Percentiles rank a stretch among this genome's conserved stretches.
Conservation (phyloP, 2,888 invertebrate species). For the Anoncus sp. region DNA sequence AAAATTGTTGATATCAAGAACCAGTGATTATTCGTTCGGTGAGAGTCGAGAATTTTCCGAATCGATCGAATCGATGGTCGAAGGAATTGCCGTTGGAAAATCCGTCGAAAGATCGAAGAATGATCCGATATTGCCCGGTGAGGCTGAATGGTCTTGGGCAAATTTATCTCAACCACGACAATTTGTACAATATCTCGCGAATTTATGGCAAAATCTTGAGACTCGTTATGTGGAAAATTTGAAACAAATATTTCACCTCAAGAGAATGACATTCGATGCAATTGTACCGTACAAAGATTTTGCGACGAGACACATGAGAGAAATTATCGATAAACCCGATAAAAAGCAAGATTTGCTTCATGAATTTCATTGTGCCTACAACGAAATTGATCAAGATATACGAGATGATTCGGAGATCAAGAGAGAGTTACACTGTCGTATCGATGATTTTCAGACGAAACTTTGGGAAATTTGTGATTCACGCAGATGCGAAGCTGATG, state of each 20-base stretch:
- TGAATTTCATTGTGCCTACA: conserved; percentile 86
- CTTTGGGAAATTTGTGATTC: conserved; percentile 86
- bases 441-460: conserved; percentile 84
- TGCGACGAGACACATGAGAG: conserved; percentile 85
- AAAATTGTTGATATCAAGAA: conserved; percentile 16
- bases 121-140: conserved; percentile 66
- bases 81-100: conserved; percentile 15
- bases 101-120: conserved; percentile 5
- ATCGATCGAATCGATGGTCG: conserved; percentile 28
- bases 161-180: conserved; percentile 81
- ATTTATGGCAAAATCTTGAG: conserved; percentile 85
- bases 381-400: conserved; percentile 86
- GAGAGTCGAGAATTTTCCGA: conserved; percentile 49
- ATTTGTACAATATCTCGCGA: conserved; percentile 83
- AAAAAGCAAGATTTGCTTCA: conserved; percentile 85
- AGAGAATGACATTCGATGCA: conserved; percentile 84
- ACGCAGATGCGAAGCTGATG: conserved; percentile 85
- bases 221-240: conserved; percentile 84
- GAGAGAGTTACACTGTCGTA: conserved; percentile 86
- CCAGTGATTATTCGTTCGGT: conserved; percentile 20
- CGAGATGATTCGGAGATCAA: conserved; percentile 85
- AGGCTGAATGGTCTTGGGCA: conserved; percentile 82
- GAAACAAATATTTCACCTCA: conserved; percentile 85
- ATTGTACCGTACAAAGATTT: conserved; percentile 86
- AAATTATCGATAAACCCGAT: conserved; percentile 85